Conservation (phyloP, 2,888 invertebrate species). For the Nephrotoma flavescens region DNA sequence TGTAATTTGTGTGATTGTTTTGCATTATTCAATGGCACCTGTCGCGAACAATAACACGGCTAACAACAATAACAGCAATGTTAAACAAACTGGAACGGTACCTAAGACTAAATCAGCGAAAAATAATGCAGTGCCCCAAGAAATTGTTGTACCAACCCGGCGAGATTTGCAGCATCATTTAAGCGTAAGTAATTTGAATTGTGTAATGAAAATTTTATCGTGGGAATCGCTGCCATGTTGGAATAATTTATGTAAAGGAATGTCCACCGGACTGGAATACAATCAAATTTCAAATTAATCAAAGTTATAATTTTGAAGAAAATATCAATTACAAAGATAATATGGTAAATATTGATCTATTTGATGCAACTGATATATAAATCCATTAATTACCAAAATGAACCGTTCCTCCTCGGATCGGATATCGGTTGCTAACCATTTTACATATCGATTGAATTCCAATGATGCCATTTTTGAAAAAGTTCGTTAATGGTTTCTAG, state of each 20-base stretch:
- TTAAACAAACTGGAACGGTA: constrained; percentile 45
- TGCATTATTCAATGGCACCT: background rate
- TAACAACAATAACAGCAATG: constrained; percentile 5
- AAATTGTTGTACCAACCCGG: constrained; percentile 44
- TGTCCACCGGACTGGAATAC: background rate
- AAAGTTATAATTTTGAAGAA: too few species aligned
- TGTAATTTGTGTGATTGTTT: background rate
- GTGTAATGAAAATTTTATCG: background rate
- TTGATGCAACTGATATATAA: too few species aligned
- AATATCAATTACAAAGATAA: too few species aligned
- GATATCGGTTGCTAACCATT: too few species aligned
- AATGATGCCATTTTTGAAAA: too few species aligned
- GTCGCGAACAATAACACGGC: background rate
- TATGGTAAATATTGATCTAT: too few species aligned
- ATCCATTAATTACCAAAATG: too few species aligned
- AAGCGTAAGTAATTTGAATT: constrained; percentile 21
- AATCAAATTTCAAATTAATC: too few species aligned
- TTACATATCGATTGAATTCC: too few species aligned
- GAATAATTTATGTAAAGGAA: background rate
- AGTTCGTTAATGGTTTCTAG: too few species aligned
- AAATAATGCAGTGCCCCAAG: constrained; percentile 43
- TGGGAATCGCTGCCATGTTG: background rate
- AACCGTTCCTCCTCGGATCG: too few species aligned
- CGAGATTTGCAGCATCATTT: constrained; percentile 38
- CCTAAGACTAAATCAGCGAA: constrained; percentile 48